Base-by-base conservation (phyloP, 2,113 vertebrate species). In the Syngnathus typhle region DNA sequence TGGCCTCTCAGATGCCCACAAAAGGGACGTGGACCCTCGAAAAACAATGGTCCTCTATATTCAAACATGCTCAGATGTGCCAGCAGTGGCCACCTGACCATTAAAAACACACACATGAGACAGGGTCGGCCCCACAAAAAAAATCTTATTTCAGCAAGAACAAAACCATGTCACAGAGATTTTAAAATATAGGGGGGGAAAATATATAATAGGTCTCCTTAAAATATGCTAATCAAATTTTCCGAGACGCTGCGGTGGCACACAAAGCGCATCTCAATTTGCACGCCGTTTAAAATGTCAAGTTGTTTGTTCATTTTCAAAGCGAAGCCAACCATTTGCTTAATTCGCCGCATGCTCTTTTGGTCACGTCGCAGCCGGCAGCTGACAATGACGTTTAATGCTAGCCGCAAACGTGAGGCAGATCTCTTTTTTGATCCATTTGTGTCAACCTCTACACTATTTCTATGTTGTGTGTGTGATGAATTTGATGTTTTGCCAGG, bases 1-100 rank as follows among this genome's bases (percentile, higher is more conserved):
- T 73, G 76, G 79, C 60, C 60, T 75, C 74, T 84, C 69, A 80
- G 81, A 88, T 84, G 82, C 77, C 64, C 65, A 80, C 66, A 85
- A 84, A 78, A 82, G 64, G 76, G 52, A 75, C 68, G 77, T 62
- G 78, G 74, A 65, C 72, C 65, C 73, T 82, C 73, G 69, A 77
- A 56, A 52, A 73, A 76, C 81, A 77, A 81, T 74, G 23, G 70
- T 9, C 64, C 78, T 87, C 82, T 82, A 52, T 83, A 72, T 79
- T 78, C 75, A 69, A 73, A 76, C 43, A 8, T 64, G 68, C 69
- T 37, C 46, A 38, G 44, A 69, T 58, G 69, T 73, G 82, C 79
- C 79, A 82, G 56, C 54, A 65, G 79, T 87, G 79, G 82, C 80
- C 72, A 76, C 74, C 72, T 78, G 83, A 80, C 78, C 56, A 13